Evolutionary conservation across 2,113 vertebrate species (phyloP).

Genomic region (Climacteris rufus): DNA sequence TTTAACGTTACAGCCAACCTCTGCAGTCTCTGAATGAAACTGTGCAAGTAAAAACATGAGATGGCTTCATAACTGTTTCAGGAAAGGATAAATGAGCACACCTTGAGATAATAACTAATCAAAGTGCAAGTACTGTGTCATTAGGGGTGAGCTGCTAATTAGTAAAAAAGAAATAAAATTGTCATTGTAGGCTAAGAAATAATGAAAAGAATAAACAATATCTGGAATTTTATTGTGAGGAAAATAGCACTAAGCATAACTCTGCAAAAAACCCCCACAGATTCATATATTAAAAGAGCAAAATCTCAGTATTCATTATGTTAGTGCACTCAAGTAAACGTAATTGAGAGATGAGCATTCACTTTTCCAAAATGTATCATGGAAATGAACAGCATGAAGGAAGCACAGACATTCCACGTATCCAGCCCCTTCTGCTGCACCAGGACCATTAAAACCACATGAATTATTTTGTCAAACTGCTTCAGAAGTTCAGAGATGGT

Average conservation of each 20-base stretch:
- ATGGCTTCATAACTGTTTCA: neutral
- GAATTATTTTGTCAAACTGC: constrained; percentile 35
- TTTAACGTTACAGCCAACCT: neutral
- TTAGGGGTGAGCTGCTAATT: constrained; percentile 67
- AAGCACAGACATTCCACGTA: neutral
- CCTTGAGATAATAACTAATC: constrained; percentile 59
- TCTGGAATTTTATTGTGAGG: constrained; percentile 36
- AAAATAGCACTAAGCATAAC: neutral
- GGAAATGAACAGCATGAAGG: neutral
- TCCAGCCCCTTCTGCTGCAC: neutral
- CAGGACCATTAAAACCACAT: constrained; percentile 5
- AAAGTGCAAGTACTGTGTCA: neutral
- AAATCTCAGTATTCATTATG: constrained; percentile 1
- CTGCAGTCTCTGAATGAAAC: neutral
- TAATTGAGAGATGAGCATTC: neutral
- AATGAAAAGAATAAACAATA: constrained; percentile 47
- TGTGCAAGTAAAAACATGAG: neutral
- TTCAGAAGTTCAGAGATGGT: neutral
- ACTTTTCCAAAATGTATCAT: neutral
- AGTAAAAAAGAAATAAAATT: constrained; percentile 65
- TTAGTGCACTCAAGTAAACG: neutral
- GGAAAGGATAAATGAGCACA: constrained; percentile 9
- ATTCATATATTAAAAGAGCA: neutral
- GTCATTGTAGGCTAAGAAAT: constrained; percentile 46
- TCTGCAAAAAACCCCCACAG: neutral